Base-by-base conservation (phyloP, 2,888 invertebrate species). In the Drosophila buzzatii region DNA sequence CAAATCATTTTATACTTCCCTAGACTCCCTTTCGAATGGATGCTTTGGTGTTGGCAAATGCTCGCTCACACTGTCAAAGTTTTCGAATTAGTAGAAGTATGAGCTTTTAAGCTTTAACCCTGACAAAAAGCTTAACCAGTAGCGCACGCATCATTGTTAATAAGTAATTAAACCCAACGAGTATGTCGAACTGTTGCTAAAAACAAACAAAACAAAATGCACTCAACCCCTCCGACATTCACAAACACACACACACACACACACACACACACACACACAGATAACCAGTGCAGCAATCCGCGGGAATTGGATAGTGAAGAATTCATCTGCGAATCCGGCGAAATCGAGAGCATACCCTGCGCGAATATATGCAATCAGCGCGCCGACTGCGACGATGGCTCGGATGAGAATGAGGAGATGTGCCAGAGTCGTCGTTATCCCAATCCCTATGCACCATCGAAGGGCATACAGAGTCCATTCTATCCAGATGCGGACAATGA, bases 331-430 rank as follows among this genome's bases (percentile, higher is more conserved):
- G 8, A 16, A 0, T 7, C 0, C 2, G 70, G 65, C 8, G 5
- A 10, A 0, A 16, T 23, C 9, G 18, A 12, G 3, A 44, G 12
- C 3, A 37, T 75, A 3, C 18, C 52, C 9, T 76, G 76, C 16
- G 0, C 7, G 1, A 7, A 4, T 1, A 33, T 23, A 1, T 96
- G 96, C 84, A 93, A 96, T 87, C 93, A 93, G 12, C 83, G 81
- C 7, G 44, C 73, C 1, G 94, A 96, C 82, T 96, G 95, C 88
- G 93, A 94, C 0, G 95, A 95, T 91, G 93, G 92, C 9, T 95
- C 95, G 78, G 96, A 96, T 85, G 96, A 96, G 91, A 85, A 91
- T 3, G 14, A 23, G n/a, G 73, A 74, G 2, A 62, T 79, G 52
- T 89, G 89, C 74, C 23, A 31, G 1, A 37, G 9, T 1, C 67